A percentile compares a stretch with the other conserved stretches of the same genome.
These are phyloP conservation scores for Sapajus apella DNA, from an alignment of 2,113 vertebrate genomes.

Conservation along the genomic window DNA sequence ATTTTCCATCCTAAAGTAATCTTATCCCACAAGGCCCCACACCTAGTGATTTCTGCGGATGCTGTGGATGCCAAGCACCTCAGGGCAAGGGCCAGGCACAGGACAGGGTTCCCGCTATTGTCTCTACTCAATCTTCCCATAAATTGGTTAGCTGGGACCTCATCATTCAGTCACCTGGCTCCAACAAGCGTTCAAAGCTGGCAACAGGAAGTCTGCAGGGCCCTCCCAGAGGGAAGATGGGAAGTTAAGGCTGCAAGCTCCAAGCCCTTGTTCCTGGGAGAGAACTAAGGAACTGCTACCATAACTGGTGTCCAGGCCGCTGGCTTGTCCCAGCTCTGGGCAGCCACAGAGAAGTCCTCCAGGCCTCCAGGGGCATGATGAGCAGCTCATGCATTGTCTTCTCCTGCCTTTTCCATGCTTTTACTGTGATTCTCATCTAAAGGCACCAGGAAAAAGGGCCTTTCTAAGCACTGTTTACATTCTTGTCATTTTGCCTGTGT, in stretches of 20 bases:
- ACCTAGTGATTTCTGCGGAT: background rate
- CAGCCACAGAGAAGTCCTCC: background rate
- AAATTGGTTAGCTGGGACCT: background rate
- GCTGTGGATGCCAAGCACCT: background rate
- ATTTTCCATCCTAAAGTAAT: background rate
- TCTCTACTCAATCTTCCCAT: background rate
- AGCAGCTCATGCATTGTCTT: rapidly evolving
- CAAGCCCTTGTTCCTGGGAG: background rate
- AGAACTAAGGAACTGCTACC: background rate
- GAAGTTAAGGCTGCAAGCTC: background rate
- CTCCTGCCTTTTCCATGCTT: background rate
- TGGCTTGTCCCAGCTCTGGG: background rate
- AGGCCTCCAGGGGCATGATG: rapidly evolving
- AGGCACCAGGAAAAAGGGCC: background rate
- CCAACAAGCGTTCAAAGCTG: background rate
- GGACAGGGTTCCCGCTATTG: background rate
- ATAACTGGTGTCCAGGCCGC: background rate
- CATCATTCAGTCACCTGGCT: background rate
- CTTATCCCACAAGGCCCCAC: background rate
- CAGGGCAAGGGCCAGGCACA: background rate
- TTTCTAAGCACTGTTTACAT: conserved; percentile 65
- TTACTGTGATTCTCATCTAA: background rate
- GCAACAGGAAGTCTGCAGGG: background rate
- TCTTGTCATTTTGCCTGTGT: conserved; percentile 58
- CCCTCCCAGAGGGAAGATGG: background rate